A percentile compares a stretch with the other conserved stretches of the same genome.
Conservation (phyloP, 2,113 vertebrate species). For the Forbesichthys agassizii region DNA sequence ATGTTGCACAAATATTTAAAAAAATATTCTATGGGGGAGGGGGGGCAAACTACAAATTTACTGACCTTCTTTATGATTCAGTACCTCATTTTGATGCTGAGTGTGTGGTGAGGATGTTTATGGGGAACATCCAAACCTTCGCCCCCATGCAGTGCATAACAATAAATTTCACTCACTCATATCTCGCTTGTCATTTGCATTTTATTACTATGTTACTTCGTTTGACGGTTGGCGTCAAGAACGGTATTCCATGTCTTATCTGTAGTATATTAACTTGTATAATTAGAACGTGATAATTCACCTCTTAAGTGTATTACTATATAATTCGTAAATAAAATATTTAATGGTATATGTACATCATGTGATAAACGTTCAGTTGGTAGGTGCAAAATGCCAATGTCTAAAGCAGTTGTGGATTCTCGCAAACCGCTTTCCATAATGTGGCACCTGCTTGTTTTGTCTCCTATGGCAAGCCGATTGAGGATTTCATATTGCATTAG, state of each 20-base stretch:
- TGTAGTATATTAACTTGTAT: no score
- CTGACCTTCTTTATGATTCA: slow-evolving; percentile 63
- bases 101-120: slow-evolving; percentile 44
- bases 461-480: background rate
- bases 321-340: no score
- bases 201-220: slow-evolving; percentile 6
- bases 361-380: background rate
- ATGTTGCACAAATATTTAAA: slow-evolving; percentile 60
- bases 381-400: background rate
- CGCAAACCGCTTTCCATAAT: background rate
- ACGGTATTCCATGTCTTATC: background rate
- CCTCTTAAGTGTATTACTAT: no score
- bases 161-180: slow-evolving; percentile 75
- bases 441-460: background rate
- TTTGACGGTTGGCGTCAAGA: background rate
- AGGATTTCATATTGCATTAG: no score
- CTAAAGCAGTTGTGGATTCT: background rate
- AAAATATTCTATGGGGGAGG: slow-evolving; percentile 72
- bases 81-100: slow-evolving; percentile 59
- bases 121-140: slow-evolving; percentile 54
- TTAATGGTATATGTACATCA: no score
- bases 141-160: slow-evolving; percentile 62
- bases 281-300: no score
- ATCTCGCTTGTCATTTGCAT: slow-evolving; percentile 16
- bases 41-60: slow-evolving; percentile 58